These are phyloP conservation scores for Cardiocondyla obscurior DNA, from an alignment of 1,140 invertebrate species.

Conservation along the genomic window DNA sequence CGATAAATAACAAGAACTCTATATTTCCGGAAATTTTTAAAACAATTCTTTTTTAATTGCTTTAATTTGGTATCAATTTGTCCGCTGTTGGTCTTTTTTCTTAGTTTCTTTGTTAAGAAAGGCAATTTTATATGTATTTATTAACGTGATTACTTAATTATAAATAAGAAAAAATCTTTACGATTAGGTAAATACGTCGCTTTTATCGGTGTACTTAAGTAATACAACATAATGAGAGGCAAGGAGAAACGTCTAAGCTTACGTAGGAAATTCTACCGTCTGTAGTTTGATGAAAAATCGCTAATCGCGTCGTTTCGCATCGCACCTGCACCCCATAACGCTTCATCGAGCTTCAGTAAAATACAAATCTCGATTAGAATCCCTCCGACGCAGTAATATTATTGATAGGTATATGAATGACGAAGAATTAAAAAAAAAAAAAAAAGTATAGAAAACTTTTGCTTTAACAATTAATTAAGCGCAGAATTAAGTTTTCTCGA, in stretches of 20 bases:
- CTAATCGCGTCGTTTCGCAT: slow-evolving; percentile 18
- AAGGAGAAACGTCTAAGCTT: not conserved
- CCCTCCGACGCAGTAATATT: not conserved
- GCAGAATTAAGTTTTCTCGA: not conserved
- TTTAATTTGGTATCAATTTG: too few species aligned
- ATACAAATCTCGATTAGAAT: not conserved
- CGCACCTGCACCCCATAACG: slow-evolving; percentile 17
- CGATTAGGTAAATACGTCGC: not conserved
- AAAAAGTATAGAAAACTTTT: not conserved
- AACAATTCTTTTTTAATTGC: too few species aligned
- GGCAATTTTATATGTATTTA: not conserved
- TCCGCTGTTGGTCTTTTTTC: too few species aligned
- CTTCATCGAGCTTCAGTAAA: not conserved
- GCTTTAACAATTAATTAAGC: not conserved
- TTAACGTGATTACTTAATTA: not conserved
- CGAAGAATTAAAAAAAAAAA: not conserved
- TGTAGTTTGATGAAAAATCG: slow-evolving; percentile 6
- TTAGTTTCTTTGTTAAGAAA: too few species aligned
- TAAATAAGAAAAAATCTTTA: not conserved
- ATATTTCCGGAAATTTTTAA: too few species aligned
- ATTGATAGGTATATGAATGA: not conserved
- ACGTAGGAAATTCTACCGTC: not conserved
- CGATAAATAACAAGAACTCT: too few species aligned
- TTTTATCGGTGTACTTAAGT: not conserved
- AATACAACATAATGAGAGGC: not conserved